phyloP scores from a whole-genome alignment of 1,140 invertebrate species.

The Apis mellifera region Amel_HAv3.1 CM009932.2:12408001-12408500 shows the following conservation, averaged over 20 bases:
- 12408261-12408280: too few species aligned
- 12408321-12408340: too few species aligned
- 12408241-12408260: background rate
- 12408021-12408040: background rate
- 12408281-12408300: background rate
- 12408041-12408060: background rate
- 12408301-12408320: background rate
- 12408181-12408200: too few species aligned
- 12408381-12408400: slow-evolving; percentile 36
- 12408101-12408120: too few species aligned
- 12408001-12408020: slow-evolving; percentile 26
- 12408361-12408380: slow-evolving; percentile 31
- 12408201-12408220: too few species aligned
- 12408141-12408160: too few species aligned
- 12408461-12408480: background rate
- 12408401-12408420: background rate
- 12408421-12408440: slow-evolving; percentile 8
- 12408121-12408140: too few species aligned
- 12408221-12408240: background rate
- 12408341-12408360: slow-evolving; percentile 35
- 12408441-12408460: background rate
- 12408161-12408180: too few species aligned
- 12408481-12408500: too few species aligned
- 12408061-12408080: background rate
- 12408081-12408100: background rate